Base-by-base conservation (phyloP, 1,140 invertebrate species). In the Atta texana region DNA sequence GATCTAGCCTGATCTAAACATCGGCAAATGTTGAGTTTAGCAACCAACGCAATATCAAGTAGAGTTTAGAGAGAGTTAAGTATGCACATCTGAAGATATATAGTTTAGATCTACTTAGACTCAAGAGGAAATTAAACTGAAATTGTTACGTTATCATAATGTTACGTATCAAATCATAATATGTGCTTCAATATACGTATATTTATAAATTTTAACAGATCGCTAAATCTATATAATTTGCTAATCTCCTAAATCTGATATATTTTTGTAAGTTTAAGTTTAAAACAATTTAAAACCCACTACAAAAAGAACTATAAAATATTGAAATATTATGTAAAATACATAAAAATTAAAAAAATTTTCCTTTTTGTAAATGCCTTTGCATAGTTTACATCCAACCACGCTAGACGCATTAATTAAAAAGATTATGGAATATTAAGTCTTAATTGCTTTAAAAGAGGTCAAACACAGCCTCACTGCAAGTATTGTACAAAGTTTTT, bases 381-480 rank as follows among this genome's bases (percentile, higher is more conserved):
- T 2, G 7, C 28, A 16, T 10, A 2, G 14, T 76, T 59, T 24
- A 57, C 0, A 76, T 61, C 14, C n/a, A 61, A 24, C 24, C 28
- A 16, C 5, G 24, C 21, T 53, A 57, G n/a, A 76, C 34, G 31
- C 31, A 76, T 61, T 76, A 76, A 76, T 61, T 76, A 76, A 76
- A 76, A 8, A 59, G 28, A 39, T 75, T 75, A 34, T 59, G 8
- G n/a, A 59, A 76, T 24, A 76, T 76, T 76, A 61, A 61, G 16
- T 44, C 21, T 44, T 39, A 39, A 76, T 21, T 44, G 21, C 55
- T 61, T 18, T 76, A 39, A 76, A 76, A 18, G 21, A 39, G 53
- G n/a, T 76, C 55, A 76, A 76, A 44, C 7, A 34, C 14, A 76
- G 55, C n/a, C 1, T 39, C 31, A 24, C 14, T 24, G 55, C 14